A percentile compares a stretch with the other conserved stretches of the same genome.
Evolutionary conservation across 2,888 invertebrate species (phyloP).

Genomic region (Drosophila picticornis): DNA sequence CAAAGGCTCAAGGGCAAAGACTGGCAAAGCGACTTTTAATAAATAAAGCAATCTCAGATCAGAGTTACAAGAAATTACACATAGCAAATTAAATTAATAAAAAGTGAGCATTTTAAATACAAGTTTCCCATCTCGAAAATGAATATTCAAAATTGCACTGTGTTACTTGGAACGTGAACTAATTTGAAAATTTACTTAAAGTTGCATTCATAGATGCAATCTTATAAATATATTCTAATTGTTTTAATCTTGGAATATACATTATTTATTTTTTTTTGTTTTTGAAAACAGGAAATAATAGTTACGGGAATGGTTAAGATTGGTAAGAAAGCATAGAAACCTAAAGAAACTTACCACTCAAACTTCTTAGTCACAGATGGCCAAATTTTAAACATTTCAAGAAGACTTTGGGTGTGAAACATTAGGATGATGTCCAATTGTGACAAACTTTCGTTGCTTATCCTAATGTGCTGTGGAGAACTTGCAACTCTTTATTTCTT

Average conservation of each 20-base stretch:
- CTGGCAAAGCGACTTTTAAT: not conserved
- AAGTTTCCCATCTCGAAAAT: not conserved
- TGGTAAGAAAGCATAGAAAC: not conserved
- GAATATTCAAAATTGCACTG: not conserved
- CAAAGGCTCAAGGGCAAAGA: not conserved
- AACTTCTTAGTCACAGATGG: constrained; percentile 4
- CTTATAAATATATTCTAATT: not conserved
- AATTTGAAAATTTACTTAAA: not conserved
- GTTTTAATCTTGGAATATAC: not conserved
- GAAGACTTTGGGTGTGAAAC: constrained; percentile 17
- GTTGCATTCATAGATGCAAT: not conserved
- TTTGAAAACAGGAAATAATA: not conserved
- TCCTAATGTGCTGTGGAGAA: constrained; percentile 32
- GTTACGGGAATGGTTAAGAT: not conserved
- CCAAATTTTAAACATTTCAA: constrained; percentile 22
- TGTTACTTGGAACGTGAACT: not conserved
- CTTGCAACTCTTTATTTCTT: constrained; percentile 2
- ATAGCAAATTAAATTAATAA: not conserved
- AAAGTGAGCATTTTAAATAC: not conserved
- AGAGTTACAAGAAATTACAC: too few species aligned
- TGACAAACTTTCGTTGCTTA: constrained; percentile 40
- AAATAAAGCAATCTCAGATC: not conserved
- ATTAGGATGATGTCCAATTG: constrained; percentile 28
- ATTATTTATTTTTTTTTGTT: not conserved
- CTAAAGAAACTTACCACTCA: constrained; percentile 4